These are phyloP conservation scores for Erethizon dorsatum DNA, from an alignment of 2,797 vertebrate genomes.

Conservation along the genomic window DNA sequence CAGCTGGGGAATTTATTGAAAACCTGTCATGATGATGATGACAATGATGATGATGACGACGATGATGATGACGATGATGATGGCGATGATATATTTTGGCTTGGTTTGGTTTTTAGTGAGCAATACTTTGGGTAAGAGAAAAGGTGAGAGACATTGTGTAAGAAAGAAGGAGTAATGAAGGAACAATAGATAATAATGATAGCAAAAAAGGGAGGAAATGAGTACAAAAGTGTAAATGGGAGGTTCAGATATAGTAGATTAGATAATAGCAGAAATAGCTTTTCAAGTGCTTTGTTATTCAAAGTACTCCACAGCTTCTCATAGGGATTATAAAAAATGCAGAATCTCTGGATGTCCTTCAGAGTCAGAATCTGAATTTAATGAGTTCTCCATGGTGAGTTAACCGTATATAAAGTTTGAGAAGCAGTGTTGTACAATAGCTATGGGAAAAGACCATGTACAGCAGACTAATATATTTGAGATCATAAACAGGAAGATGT, in stretches of 20 bases:
- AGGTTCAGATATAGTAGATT: background rate
- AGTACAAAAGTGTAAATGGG: background rate
- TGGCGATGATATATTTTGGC: background rate
- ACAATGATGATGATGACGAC: background rate
- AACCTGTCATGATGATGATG: background rate
- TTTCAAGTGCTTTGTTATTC: background rate
- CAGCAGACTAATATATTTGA: background rate
- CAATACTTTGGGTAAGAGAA: background rate
- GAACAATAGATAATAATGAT: background rate
- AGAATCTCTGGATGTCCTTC: background rate
- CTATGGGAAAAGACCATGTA: background rate
- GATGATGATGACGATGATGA: background rate
- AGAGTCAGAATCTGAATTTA: background rate
- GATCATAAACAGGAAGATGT: background rate
- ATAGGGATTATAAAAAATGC: background rate
- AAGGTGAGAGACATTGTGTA: background rate
- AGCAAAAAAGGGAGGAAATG: background rate
- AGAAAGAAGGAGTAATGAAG: background rate
- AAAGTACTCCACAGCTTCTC: background rate
- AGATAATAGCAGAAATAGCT: background rate
- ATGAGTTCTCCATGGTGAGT: background rate
- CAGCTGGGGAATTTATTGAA: background rate
- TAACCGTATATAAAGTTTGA: background rate
- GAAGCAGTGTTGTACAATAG: background rate
- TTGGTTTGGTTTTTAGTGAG: background rate